Evolutionary conservation across 2,113 vertebrate genomes (phyloP), one percentile per base, ranked within the genome.

Genomic region (Progne subis): DNA sequence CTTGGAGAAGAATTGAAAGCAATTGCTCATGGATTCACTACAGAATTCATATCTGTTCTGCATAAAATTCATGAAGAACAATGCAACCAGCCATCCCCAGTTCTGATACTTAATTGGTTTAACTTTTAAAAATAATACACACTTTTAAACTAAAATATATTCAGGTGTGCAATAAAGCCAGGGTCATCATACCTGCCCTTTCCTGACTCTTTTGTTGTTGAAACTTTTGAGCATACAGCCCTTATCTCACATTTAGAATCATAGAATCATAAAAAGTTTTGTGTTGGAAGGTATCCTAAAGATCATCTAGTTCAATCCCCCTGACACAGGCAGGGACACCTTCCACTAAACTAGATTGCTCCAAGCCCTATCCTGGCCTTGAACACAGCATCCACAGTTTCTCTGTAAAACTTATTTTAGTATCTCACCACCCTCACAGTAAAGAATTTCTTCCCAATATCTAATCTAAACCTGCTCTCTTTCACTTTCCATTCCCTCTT

Each of bases 1-100:
- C 39, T 17, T 47, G 56, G 74, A 88, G 49, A 97, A 94, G 79
- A 97, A 64, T 43, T 92, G 92, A 97, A 97, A 97, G 92, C n/a
- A 95, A 86, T 52, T 56, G 81, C 90, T 76, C 25, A 63, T 82
- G 88, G 56, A 77, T 85, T 96, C 95, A 89, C 96, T 94, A 90
- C 29, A 82, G 67, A 94, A 74, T 44, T 94, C 90, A 90, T 2
- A 76, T 49, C 69, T 78, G 65, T 75, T 91, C 88, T 97, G 91
- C 86, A 79, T 85, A 95, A 97, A 96, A 97, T 94, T 96, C 83
- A 81, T 92, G 93, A 97, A 86, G 76, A 95, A 86, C 85, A 83
- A 68, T 68, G 56, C 46, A 90, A 81, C 60, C 64, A 96, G 28
- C 44, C 76, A 94, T 60, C 7, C 19, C 31, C 50, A 10, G 24